These are phyloP conservation scores for Leptinotarsa tumamoca DNA, from an alignment of 2,888 invertebrate species.

Conservation along the genomic window DNA sequence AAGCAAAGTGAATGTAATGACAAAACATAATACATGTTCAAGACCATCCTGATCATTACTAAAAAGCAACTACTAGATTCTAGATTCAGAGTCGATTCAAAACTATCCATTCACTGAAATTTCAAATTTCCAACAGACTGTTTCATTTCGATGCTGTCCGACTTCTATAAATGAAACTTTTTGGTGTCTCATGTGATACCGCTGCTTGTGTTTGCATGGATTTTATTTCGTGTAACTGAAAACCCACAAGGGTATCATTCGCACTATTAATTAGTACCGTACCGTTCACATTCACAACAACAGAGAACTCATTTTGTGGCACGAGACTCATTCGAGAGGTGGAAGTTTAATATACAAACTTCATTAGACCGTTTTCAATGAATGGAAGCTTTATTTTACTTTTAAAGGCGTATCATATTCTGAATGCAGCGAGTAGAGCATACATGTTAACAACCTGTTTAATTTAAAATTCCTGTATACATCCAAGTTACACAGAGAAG, in stretches of 20 bases:
- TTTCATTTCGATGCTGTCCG: not conserved
- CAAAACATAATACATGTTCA: too few species aligned
- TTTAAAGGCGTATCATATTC: conserved; percentile 55
- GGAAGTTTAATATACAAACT: conserved; percentile 53
- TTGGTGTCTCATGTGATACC: not conserved
- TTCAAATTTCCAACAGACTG: not conserved
- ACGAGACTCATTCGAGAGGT: conserved; percentile 43
- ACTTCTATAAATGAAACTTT: conserved; percentile 6
- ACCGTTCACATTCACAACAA: conserved; percentile 42
- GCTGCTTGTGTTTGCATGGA: not conserved
- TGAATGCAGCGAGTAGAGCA: conserved; percentile 55
- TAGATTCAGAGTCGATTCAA: not conserved
- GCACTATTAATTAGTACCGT: conserved; percentile 44
- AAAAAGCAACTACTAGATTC: too few species aligned
- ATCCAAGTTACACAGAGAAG: conserved; percentile 38
- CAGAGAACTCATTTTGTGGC: conserved; percentile 43
- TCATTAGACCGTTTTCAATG: conserved; percentile 51
- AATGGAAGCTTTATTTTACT: conserved; percentile 53
- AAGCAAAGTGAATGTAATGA: too few species aligned
- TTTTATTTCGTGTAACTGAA: conserved; percentile 8
- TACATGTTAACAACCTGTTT: conserved; percentile 58
- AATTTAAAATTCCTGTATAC: conserved; percentile 55
- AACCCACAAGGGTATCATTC: conserved; percentile 30
- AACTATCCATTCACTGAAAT: not conserved
- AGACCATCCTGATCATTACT: too few species aligned